Evolutionary conservation across 64 coral and sea anemone genomes (phyloP).

Genomic region (Montipora foliosa): DNA sequence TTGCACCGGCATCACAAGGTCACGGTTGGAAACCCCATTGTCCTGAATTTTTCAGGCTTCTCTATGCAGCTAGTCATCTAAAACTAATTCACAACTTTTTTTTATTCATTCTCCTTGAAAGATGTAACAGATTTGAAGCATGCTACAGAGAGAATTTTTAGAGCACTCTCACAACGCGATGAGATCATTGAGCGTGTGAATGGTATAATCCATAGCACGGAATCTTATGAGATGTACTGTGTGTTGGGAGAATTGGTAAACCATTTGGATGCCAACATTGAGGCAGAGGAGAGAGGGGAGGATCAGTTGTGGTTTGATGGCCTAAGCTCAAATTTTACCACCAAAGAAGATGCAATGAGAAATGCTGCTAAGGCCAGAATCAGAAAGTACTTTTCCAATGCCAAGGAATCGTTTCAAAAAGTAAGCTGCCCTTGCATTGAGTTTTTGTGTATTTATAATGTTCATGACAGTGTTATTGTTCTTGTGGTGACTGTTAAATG

Average conservation of each 20-base stretch:
- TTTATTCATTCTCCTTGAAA: background rate
- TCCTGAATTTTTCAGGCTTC: no score
- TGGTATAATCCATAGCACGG: conserved; percentile 60
- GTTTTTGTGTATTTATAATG: background rate
- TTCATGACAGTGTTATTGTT: background rate
- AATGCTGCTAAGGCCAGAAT: conserved; percentile 78
- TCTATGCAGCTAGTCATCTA: background rate
- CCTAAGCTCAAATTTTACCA: conserved; percentile 63
- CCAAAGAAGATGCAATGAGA: conserved; percentile 80
- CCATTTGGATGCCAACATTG: conserved; percentile 84
- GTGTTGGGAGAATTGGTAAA: conserved; percentile 85
- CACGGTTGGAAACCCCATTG: no score
- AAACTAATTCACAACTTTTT: background rate
- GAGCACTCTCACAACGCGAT: conserved; percentile 75
- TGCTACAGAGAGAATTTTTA: conserved; percentile 84
- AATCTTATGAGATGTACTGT: conserved; percentile 79
- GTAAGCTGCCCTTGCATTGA: background rate
- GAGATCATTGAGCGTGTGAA: conserved; percentile 79
- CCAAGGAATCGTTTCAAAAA: conserved; percentile 91
- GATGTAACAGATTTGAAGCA: conserved; percentile 86
- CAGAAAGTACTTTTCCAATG: conserved; percentile 80
- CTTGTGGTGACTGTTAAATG: no score
- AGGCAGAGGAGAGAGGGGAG: conserved; percentile 81
- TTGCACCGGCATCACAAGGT: no score
- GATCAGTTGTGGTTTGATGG: conserved; percentile 96